These are phyloP conservation scores for Eurytoma adleriae DNA, from an alignment of 2,888 invertebrate genomes.

Conservation along the genomic window DNA sequence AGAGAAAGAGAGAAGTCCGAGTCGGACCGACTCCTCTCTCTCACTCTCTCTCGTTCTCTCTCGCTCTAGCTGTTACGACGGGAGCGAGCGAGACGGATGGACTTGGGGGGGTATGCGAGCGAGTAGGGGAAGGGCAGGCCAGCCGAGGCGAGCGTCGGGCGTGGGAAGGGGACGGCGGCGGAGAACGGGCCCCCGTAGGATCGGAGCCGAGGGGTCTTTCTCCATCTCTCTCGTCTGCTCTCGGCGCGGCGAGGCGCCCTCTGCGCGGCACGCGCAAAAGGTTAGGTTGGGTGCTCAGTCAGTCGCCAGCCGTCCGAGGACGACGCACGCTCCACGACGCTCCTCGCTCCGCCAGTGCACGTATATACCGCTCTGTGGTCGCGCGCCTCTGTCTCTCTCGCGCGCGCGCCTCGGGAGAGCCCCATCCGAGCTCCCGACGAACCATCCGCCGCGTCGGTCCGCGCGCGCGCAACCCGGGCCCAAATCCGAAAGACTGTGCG, in stretches of 20 bases:
- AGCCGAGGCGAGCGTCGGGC: conserved; percentile 18
- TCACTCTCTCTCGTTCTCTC: conserved; percentile 17
- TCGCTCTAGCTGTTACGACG: not conserved
- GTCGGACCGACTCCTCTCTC: not conserved
- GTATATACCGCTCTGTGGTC: no score
- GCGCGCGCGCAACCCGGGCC: not conserved
- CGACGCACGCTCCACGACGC: conserved; percentile 52
- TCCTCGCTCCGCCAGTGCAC: conserved; percentile 4
- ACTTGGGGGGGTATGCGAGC: conserved; percentile 39
- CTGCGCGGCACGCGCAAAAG: conserved; percentile 67
- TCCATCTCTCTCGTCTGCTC: conserved; percentile 3
- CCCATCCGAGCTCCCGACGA: not conserved
- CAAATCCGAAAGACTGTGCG: no score
- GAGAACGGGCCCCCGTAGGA: conserved; percentile 44
- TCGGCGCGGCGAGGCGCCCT: conserved; percentile 64
- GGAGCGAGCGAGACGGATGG: conserved; percentile 6
- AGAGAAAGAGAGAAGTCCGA: conserved; percentile 37
- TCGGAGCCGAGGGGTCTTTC: conserved; percentile 35
- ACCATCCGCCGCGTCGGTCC: not conserved
- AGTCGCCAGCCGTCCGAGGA: conserved; percentile 65
- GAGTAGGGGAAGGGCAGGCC: conserved; percentile 13
- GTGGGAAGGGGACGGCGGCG: conserved; percentile 51
- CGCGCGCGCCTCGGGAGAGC: not conserved
- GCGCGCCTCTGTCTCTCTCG: not conserved
- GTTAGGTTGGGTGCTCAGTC: conserved; percentile 68